Evolutionary conservation across 2,888 invertebrate genomes (phyloP), one percentile per base, ranked within the genome.

Genomic region (Hirtodrosophila duncani): DNA sequence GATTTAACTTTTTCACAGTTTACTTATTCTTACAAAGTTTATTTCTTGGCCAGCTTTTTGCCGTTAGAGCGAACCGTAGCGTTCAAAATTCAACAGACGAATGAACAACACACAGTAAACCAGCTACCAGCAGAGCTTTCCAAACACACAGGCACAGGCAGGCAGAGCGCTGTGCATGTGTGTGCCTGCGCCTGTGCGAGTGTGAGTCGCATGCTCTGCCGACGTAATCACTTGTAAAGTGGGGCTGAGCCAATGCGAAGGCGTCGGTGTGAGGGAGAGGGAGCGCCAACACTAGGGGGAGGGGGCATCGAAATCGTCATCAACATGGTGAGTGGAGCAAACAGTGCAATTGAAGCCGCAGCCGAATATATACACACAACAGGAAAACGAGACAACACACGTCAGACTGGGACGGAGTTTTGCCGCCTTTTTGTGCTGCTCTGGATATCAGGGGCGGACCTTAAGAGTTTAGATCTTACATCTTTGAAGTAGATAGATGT

Each of bases 51-150:
- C 18, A 17, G 42, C 44, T 34, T 26, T 33, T 33, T 36, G 26
- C 44, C 45, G 52, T 56, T 60, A 29, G 43, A 68, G 45, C 68
- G 80, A 82, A 84, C 85, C 83, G 83, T 78, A 69, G 68, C 75
- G 83, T 81, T 85, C 81, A 77, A 81, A 83, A 84, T 83, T 85
- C 84, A 82, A 83, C 81, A 83, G 84, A 83, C 84, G 85, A 85
- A 85, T 85, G 85, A 85, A 84, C 77, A 78, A 60, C 63, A 68
- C 66, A 74, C 65, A 72, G 63, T 64, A 70, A 36, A 56, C 58
- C 53, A 67, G 67, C 78, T 65, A 58, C 78, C 63, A 69, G 45
- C 79, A 66, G 56, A 71, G 69, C 77, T 80, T 63, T 52, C 8
- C 29, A 27, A 31, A 49, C 20, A 44, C 52, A 37, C 46, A 34